A percentile compares a stretch with the other conserved stretches of the same genome.
phyloP scores from a whole-genome alignment of 2,888 invertebrate species.

The Itoplectis maculator region DNA sequence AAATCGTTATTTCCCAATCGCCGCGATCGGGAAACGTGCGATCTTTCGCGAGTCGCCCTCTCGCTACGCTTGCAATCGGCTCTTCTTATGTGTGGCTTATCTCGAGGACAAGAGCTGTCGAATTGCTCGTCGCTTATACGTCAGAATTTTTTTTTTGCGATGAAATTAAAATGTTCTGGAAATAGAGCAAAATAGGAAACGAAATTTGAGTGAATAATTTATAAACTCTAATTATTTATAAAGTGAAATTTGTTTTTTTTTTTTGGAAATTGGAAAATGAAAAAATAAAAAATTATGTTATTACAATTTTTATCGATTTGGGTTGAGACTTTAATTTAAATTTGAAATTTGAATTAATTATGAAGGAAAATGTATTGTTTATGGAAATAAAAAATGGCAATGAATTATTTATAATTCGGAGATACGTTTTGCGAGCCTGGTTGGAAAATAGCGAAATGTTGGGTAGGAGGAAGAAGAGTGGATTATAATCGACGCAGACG shows the following conservation, averaged over 20 bases:
- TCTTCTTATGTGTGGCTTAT: background rate
- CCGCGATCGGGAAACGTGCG: conserved; percentile 41
- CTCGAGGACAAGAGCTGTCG: background rate
- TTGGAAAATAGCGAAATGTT: background rate
- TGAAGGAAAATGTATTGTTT: background rate
- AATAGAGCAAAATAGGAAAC: background rate
- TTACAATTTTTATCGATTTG: background rate
- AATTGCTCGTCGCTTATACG: background rate
- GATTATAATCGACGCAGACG: conserved; percentile 22
- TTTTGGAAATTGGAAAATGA: too few species aligned
- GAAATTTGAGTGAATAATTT: background rate
- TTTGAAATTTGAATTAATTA: background rate
- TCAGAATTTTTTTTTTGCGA: conserved; percentile 3
- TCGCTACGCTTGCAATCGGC: background rate
- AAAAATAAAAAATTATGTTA: too few species aligned
- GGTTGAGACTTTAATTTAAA: background rate
- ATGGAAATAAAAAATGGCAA: background rate
- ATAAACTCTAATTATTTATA: too few species aligned
- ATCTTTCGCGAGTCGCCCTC: conserved; percentile 19
- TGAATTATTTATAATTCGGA: background rate
- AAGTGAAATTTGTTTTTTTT: too few species aligned
- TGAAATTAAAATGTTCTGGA: background rate
- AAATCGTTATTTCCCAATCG: conserved; percentile 63
- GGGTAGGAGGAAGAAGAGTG: conserved; percentile 10
- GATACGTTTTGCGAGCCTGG: background rate